Base-by-base conservation (phyloP, 1,140 invertebrate genomes). In the Sycophila sp. region DNA sequence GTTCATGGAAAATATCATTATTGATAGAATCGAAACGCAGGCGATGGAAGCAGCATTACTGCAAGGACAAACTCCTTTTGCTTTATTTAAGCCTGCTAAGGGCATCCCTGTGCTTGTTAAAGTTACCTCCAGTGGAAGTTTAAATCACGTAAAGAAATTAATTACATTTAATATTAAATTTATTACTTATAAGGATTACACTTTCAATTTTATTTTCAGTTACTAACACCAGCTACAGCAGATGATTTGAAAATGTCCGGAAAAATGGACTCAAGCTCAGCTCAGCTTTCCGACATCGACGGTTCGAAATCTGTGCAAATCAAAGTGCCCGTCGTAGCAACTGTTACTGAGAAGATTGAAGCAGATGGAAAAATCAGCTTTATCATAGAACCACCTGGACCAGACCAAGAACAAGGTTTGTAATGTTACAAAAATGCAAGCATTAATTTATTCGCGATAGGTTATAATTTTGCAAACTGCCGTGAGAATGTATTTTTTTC, bases 91-190 rank as follows among this genome's bases (percentile, higher is more conserved):
- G 74, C 89, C 89, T 15, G 81, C 85, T 34, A 87, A 87, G 68
- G 88, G 89, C 51, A 88, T 88, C 75, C 89, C 89, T 8, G 86
- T 90, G n/a, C 81, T 91, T 11, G 89, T 90, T n/a, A 89, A 90
- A 75, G 85, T 91, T 45, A 78, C 87, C 32, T 78, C 86, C 13
- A 86, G 84, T 34, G 81, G 81, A 26, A 81, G 74, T 58, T 78
- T 87, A 45, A 89, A 89, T 79, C 87, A 90, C 71, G 88, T 89
- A 81, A 83, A 5, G n/a, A 1, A 10, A 53, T 66, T 63, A 7
- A 34, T 36, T 49, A 62, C 11, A 36, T 55, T 32, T 17, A 55
- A 30, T 28, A 15, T 60, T 15, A 34, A 19, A 17, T 49, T 17
- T n/a, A n/a, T n/a, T n/a, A n/a, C n/a, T 63, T 45, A 11, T 26